Base-by-base conservation (phyloP, 2,888 invertebrate genomes). In the Aleiodes testaceus region DNA sequence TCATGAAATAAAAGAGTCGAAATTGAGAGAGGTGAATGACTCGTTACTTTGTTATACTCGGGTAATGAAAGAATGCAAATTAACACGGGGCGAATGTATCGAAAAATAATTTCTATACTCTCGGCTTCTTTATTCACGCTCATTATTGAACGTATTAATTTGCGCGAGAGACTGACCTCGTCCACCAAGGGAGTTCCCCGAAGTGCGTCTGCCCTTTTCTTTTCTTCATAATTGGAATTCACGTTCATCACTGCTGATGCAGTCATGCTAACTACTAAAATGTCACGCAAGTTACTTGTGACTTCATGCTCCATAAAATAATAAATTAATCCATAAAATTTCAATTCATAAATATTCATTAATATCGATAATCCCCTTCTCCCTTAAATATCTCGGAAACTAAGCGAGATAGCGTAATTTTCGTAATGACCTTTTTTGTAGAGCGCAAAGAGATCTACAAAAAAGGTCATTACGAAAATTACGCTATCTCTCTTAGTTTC, bases 171-270 rank as follows among this genome's bases (percentile, higher is more conserved):
- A 50, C 6, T 64, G 52, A 61, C 63, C 61, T 52, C 59, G 44
- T 61, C 63, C 47, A 67, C 53, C 18, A 45, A 26, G 59, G 45
- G 66, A 67, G 30, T 71, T 71, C 53, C 53, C 47, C 63, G 67
- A 63, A 71, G 67, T 61, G 22, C 63, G 67, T 11, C 71, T 36
- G 7, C 36, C 12, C 16, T 14, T 26, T 67, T 14, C 49, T 49
- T 65, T 42, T 47, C 26, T 63, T 12, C 45, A 22, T 67, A 44
- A 67, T 66, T 71, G 45, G 67, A 67, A 67, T 71, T 71, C 63
- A 30, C 65, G 36, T 22, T n/a, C 22, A 22, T 63, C 65, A 47
- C 42, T 44, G 30, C 14, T 6, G 16, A 26, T 36, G 36, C 11
- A 20, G 44, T 47, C 52, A 66, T 66, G 59, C 50, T 22, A 50